Base-by-base conservation (phyloP, 1,140 invertebrate genomes). In the Pogonus chalceus region DNA sequence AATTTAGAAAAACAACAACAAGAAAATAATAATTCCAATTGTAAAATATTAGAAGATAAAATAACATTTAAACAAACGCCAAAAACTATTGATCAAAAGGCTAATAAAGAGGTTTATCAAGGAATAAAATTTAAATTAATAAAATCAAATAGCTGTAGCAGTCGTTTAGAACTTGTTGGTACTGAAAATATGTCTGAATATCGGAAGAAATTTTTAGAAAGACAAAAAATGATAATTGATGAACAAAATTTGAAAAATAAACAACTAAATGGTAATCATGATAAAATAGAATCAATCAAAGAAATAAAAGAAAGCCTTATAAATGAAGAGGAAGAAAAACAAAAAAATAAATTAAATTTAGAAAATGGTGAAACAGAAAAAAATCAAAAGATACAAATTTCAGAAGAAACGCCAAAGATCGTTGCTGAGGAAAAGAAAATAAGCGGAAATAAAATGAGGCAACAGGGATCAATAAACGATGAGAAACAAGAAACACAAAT, bases 141-240 rank as follows among this genome's bases (percentile, higher is more conserved):
- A 0, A 89, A 89, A 68, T 89, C 86, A 20, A 90, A 90, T 62
- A 89, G 87, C 57, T 90, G 87, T 63, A 88, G 85, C 61, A 89
- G 86, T 65, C 76, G 88, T 31, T 65, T 90, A 39, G 88, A 90
- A 66, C 64, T 90, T 18, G 81, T 85, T 0, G 87, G 86, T 1
- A 77, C 79, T 35, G 79, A 63, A 20, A 76, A 54, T 57, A 70
- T 62, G 26, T 55, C 54, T 18, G 57, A 61, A 43, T 58, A 64
- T 2, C 57, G 57, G 22, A 59, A 63, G 23, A 61, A 62, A 58
- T 65, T 61, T 21, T 48, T 64, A 3, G 58, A 61, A 31, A 60
- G 62, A 21, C 61, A 64, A 20, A 62, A 64, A 53, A 54, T 59
- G 23, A 51, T 60, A 2, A 53, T 55, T 2, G 61, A 66, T 18